Evolutionary conservation across 1,140 invertebrate species (phyloP).

Genomic region (Drosophila suzukii): DNA sequence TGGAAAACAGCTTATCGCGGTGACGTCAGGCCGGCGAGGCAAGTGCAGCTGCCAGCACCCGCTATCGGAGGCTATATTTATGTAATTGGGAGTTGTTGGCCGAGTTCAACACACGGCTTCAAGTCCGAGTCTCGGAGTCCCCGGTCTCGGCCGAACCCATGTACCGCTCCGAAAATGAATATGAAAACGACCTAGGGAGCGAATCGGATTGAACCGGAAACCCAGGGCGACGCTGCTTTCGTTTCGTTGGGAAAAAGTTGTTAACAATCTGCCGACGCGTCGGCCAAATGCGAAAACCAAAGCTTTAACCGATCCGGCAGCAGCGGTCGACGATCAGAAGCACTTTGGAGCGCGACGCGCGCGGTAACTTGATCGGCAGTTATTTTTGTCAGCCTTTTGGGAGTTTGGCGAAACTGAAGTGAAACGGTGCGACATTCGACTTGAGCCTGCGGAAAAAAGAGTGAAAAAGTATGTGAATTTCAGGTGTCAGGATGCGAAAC

Average conservation of each 20-base stretch:
- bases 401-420: constrained; percentile 10
- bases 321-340: constrained; percentile 73
- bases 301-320: constrained; percentile 72
- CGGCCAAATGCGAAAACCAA: constrained; percentile 53
- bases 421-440: constrained; percentile 20
- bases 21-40: constrained; percentile 61
- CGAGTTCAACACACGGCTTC: constrained; percentile 39
- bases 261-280: constrained; percentile 61
- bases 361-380: constrained; percentile 59
- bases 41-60: constrained; percentile 27
- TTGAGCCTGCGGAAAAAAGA: constrained; percentile 4
- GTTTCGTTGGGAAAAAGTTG: constrained; percentile 76
- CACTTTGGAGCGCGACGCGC: constrained; percentile 78
- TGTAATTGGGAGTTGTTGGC: constrained; percentile 30
- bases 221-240: constrained; percentile 30
- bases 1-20: constrained; percentile 34
- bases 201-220: constrained; percentile 76
- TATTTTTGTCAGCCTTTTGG: constrained; percentile 25
- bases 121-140: constrained; percentile 32
- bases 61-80: constrained; percentile 22
- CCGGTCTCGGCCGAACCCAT: constrained; percentile 25
- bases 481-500: not conserved
- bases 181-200: constrained; percentile 2
- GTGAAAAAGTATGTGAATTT: constrained; percentile 50
- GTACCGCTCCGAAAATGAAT: constrained; percentile 18